These are phyloP conservation scores for Parotocinclus haroldoi DNA, from an alignment of 2,797 vertebrate species.

Conservation along the genomic window DNA sequence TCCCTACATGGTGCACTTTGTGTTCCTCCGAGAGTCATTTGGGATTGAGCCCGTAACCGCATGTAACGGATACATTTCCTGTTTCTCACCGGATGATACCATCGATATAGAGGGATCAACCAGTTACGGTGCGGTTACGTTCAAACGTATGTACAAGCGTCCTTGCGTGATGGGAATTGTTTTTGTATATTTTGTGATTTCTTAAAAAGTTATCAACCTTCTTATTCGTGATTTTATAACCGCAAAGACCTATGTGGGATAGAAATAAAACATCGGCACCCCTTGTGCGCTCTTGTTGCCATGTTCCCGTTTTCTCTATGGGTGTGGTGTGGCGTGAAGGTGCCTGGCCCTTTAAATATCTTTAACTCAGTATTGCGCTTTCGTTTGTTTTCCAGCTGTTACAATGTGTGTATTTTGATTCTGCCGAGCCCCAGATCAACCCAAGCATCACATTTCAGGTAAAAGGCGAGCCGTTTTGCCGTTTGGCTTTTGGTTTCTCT, in stretches of 20 bases:
- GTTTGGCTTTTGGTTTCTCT: conserved; percentile 49
- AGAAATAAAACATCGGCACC: conserved; percentile 42
- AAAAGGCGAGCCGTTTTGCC: conserved; percentile 36
- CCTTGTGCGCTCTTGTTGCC: conserved; percentile 70
- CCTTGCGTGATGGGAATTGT: no score
- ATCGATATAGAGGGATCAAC: conserved; percentile 54
- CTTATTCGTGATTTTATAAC: neutral
- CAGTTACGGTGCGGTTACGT: neutral
- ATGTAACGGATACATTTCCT: conserved; percentile 64
- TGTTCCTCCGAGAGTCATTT: conserved; percentile 4
- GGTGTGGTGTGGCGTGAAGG: conserved; percentile 74
- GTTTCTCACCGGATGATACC: conserved; percentile 70
- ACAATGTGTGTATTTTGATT: conserved; percentile 65
- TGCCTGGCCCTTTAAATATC: conserved; percentile 50
- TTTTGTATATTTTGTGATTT: rapidly evolving
- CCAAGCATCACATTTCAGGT: conserved; percentile 67
- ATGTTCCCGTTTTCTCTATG: conserved; percentile 78
- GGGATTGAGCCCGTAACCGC: conserved; percentile 16
- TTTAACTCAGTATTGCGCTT: conserved; percentile 43
- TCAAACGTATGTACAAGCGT: neutral
- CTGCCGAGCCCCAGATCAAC: conserved; percentile 47
- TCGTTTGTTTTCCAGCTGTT: conserved; percentile 45
- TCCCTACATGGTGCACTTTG: conserved; percentile 9
- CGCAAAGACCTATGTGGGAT: rapidly evolving
- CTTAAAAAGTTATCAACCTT: neutral